Base-by-base conservation (phyloP, 2,113 vertebrate species). In the Pluvialis apricaria region DNA sequence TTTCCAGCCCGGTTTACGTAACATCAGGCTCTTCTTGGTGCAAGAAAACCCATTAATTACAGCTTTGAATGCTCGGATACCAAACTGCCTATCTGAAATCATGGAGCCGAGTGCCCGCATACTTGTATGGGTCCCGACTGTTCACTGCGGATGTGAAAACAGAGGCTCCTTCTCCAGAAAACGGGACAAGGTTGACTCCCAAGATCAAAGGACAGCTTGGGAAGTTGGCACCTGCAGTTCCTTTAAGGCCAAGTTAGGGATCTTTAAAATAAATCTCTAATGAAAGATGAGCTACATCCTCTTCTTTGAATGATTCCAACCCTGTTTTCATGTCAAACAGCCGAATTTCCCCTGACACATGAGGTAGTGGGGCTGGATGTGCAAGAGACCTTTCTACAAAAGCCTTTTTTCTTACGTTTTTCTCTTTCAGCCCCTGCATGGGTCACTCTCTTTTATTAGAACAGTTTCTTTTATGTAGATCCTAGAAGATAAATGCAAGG, bases 141-240 rank as follows among this genome's bases (percentile, higher is more conserved):
- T 3, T 61, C 10, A 1, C 34, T 4, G 34, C 0, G 12, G 52
- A 22, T 5, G 0, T 15, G 51, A 11, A 29, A 29, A 42, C 0
- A 44, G 12, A 29, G 42, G 55, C 29, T 40, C 29, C 16, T 40
- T 55, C 20, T 8, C 34, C 1, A 1, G n/a, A 34, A 60, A 38
- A 38, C 0, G 47, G 71, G 45, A 61, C 40, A 19, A 47, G 47
- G 61, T 25, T 54, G 76, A 2, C 45, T 40, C 68, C 34, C 38
- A 7, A 10, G 38, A 40, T n/a, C 34, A 19, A 75, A 80, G 66
- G 47, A 24, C 51, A 38, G 82, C 52, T 54, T 10, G 0, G 45
- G 11, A 21, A 29, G 40, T 31, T 75, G 47, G 57, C 57, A 36
- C 72, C 64, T 90, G 72, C n/a, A 8, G 47, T 40, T 70, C 64